phyloP scores from a whole-genome alignment of 2,797 vertebrate genomes.

The Catamblyrhynchus diadema region DNA sequence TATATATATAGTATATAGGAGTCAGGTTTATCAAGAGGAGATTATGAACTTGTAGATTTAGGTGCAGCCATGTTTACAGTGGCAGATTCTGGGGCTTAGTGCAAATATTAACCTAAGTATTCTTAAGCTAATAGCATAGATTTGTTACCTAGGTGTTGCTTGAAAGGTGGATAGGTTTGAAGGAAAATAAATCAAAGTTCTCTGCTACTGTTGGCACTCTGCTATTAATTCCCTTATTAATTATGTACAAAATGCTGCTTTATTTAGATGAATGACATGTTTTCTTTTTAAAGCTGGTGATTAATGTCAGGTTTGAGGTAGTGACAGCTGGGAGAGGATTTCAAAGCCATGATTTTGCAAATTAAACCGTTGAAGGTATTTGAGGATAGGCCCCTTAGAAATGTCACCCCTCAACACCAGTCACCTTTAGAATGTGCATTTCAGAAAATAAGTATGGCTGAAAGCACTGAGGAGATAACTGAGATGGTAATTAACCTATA shows the following conservation, averaged over 20 bases:
- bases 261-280: neutral
- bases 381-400: neutral
- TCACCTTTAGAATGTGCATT: neutral
- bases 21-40: neutral
- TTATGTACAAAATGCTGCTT: neutral
- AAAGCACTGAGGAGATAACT: fast-evolving
- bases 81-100: neutral
- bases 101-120: neutral
- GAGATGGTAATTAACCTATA: neutral
- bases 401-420: neutral
- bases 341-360: neutral
- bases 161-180: neutral
- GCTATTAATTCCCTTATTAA: neutral
- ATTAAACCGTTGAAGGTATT: neutral
- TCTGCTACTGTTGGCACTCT: neutral
- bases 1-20: neutral
- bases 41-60: neutral
- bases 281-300: neutral
- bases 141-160: neutral
- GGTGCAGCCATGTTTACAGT: neutral
- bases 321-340: neutral
- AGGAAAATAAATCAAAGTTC: neutral
- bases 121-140: neutral
- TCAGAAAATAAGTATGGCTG: neutral
- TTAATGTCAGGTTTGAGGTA: neutral